phyloP scores from a whole-genome alignment of 2,888 invertebrate species.

The Pecten maximus region DNA sequence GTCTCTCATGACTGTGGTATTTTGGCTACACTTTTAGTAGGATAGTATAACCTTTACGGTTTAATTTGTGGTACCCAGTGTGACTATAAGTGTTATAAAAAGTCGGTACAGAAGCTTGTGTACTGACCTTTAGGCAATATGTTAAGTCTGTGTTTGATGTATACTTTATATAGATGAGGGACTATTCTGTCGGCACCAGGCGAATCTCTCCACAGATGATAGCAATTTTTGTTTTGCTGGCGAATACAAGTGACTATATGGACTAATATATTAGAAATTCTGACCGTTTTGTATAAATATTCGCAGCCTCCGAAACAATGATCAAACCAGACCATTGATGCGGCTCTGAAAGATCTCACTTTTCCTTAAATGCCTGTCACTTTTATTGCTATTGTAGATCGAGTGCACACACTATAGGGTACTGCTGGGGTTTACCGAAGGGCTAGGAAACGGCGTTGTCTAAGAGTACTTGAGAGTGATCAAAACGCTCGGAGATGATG shows the following conservation, averaged over 20 bases:
- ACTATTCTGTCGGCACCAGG: background rate
- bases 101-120: background rate
- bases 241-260: background rate
- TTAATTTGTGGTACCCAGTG: too few relatives aligned
- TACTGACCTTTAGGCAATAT: background rate
- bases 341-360: background rate
- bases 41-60: too few relatives aligned
- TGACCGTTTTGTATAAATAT: background rate
- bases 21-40: too few relatives aligned
- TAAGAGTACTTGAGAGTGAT: background rate
- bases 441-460: background rate
- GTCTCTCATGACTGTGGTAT: too few relatives aligned
- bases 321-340: conserved; percentile 13
- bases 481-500: background rate
- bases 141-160: background rate
- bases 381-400: conserved; percentile 23
- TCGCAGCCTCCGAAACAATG: background rate
- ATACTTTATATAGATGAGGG: background rate
- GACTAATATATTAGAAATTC: background rate
- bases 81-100: background rate
- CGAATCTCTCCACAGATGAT: background rate
- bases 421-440: background rate
- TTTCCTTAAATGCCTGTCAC: conserved; percentile 5
- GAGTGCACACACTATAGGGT: background rate
- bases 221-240: background rate